phyloP scores from a whole-genome alignment of 1,140 invertebrate species.

The Ptiloglossa arizonensis region DNA sequence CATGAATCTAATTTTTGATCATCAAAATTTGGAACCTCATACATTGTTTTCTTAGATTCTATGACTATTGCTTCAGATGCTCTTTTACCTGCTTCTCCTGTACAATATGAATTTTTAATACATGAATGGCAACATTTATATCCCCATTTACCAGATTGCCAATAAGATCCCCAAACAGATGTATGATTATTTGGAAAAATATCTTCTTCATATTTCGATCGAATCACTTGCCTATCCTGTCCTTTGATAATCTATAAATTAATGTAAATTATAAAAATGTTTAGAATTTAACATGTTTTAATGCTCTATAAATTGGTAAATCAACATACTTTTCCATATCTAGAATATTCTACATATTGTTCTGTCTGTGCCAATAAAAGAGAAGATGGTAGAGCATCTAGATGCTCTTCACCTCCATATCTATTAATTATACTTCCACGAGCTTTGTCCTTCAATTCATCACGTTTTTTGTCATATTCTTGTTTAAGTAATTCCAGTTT shows the following conservation, averaged over 20 bases:
- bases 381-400: slow-evolving; percentile 92
- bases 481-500: slow-evolving; percentile 96
- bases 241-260: slow-evolving; percentile 86
- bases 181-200: slow-evolving; percentile 95
- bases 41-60: slow-evolving; percentile 20
- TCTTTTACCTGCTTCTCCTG: slow-evolving; percentile 89
- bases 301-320: slow-evolving; percentile 70
- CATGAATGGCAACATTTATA: slow-evolving; percentile 98
- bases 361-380: slow-evolving; percentile 97
- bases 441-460: slow-evolving; percentile 90
- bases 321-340: slow-evolving; percentile 95
- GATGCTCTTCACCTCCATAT: slow-evolving; percentile 96
- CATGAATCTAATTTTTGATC: slow-evolving; percentile 50
- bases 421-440: slow-evolving; percentile 89
- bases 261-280: slow-evolving; percentile 23
- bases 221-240: slow-evolving; percentile 91
- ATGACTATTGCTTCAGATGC: slow-evolving; percentile 26
- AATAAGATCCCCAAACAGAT: slow-evolving; percentile 97
- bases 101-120: slow-evolving; percentile 95
- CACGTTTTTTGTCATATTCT: slow-evolving; percentile 95
- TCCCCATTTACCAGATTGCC: slow-evolving; percentile 96
- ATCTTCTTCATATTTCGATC: slow-evolving; percentile 98
- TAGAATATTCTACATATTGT: slow-evolving; percentile 97
- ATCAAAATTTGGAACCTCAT: slow-evolving; percentile 48
- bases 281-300: not conserved